Conservation (phyloP, 2,888 invertebrate genomes). For the Bellardia bayeri region DNA sequence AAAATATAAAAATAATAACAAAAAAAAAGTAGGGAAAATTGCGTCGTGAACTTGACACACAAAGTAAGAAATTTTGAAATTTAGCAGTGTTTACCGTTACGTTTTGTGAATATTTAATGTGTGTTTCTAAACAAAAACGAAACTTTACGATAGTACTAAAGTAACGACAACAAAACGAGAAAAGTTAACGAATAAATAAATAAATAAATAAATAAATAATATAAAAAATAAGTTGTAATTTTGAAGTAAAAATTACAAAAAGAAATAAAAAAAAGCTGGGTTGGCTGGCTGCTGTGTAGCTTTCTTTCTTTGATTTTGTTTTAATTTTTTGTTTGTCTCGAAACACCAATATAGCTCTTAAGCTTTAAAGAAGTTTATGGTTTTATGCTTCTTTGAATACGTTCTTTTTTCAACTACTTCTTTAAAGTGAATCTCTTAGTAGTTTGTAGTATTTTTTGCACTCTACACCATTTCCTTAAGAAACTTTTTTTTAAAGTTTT, state of each 20-base stretch:
- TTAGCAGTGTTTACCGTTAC: slow-evolving; percentile 66
- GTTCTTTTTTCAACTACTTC: background rate
- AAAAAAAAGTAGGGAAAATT: slow-evolving; percentile 51
- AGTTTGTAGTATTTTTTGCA: background rate
- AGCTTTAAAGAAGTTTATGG: slow-evolving; percentile 32
- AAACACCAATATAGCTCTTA: slow-evolving; percentile 21
- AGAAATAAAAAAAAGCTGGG: background rate
- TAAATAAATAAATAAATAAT: slow-evolving; percentile 10
- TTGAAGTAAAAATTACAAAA: background rate
- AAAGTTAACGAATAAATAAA: background rate
- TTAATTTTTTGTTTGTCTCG: background rate
- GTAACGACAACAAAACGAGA: slow-evolving; percentile 2
- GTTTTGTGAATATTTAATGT: slow-evolving; percentile 46
- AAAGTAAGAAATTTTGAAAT: slow-evolving; percentile 61
- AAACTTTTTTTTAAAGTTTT: background rate
- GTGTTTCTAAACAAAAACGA: slow-evolving; percentile 27
- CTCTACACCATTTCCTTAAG: slow-evolving; percentile 42
- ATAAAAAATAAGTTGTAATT: background rate
- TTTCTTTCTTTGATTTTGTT: background rate
- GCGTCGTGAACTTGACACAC: slow-evolving; percentile 72
- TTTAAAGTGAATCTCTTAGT: slow-evolving; percentile 12
- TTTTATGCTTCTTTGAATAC: background rate
- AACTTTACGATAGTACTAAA: slow-evolving; percentile 18
- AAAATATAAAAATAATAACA: slow-evolving; percentile 18
- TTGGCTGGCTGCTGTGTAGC: background rate